Evolutionary conservation across 2,888 invertebrate species (phyloP).

Genomic region (Mycogona germanica): DNA sequence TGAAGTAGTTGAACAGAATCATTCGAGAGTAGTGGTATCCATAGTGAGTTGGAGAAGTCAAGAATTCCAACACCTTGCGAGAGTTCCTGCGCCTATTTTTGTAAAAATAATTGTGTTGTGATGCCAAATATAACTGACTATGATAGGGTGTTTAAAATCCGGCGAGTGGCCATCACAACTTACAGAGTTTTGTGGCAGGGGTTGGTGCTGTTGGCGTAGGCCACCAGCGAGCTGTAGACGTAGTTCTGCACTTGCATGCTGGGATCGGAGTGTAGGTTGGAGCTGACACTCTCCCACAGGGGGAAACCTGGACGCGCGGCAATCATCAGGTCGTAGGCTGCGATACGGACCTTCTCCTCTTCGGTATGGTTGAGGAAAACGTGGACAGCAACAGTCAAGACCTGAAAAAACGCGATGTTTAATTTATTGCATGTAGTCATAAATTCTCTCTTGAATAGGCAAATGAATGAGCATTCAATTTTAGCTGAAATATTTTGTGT

Average conservation of each 20-base stretch:
- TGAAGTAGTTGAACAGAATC: slow-evolving; percentile 12
- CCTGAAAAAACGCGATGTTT: slow-evolving; percentile 15
- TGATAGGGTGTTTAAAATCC: not conserved
- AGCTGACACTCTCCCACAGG: slow-evolving; percentile 28
- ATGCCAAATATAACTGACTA: too few relatives aligned
- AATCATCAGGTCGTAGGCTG: slow-evolving; percentile 26
- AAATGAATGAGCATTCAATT: too few relatives aligned
- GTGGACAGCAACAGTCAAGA: slow-evolving; percentile 25
- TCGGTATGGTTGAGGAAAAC: slow-evolving; percentile 28
- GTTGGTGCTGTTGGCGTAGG: slow-evolving; percentile 24
- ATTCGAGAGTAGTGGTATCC: slow-evolving; percentile 12
- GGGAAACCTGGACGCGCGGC: slow-evolving; percentile 22
- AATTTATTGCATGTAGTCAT: not conserved
- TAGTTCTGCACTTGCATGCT: slow-evolving; percentile 24
- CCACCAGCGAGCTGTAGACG: slow-evolving; percentile 23
- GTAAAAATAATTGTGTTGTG: too few relatives aligned
- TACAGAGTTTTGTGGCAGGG: slow-evolving; percentile 17
- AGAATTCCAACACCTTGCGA: not conserved
- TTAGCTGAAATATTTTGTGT: not conserved
- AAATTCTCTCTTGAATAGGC: too few relatives aligned
- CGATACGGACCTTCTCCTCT: slow-evolving; percentile 28
- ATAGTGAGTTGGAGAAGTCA: slow-evolving; percentile 1
- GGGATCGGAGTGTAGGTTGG: slow-evolving; percentile 22
- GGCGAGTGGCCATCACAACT: slow-evolving; percentile 9
- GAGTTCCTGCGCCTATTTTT: too few relatives aligned